These are phyloP conservation scores for Neosalanx taihuensis DNA, from an alignment of 2,797 vertebrate genomes.

Conservation along the genomic window DNA sequence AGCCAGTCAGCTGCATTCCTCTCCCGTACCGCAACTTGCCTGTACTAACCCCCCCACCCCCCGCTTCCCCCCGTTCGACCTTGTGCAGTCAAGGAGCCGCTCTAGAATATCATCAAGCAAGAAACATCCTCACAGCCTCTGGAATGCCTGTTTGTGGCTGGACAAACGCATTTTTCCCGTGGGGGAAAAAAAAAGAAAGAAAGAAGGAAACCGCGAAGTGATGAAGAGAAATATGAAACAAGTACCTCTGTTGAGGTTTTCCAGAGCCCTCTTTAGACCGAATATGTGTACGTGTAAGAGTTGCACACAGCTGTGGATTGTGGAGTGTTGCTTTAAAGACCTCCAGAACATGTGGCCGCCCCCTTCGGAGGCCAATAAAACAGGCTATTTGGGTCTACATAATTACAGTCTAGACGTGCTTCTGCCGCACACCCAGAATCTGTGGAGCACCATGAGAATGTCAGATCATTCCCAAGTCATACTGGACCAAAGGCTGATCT, in stretches of 20 bases:
- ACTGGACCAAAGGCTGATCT: slow-evolving; percentile 29
- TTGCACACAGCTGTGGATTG: slow-evolving; percentile 50
- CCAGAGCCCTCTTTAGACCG: slow-evolving; percentile 40
- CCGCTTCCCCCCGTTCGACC: slow-evolving; percentile 41
- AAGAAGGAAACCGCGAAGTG: neutral
- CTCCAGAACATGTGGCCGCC: slow-evolving; percentile 61
- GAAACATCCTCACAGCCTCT: slow-evolving; percentile 49
- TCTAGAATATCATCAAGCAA: slow-evolving; percentile 57
- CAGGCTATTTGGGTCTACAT: slow-evolving; percentile 59
- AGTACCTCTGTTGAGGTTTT: slow-evolving; percentile 10
- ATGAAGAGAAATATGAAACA: too few relatives aligned
- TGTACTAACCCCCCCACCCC: slow-evolving; percentile 15
- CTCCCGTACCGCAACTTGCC: slow-evolving; percentile 44
- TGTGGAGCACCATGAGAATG: slow-evolving; percentile 47
- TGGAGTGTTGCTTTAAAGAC: slow-evolving; percentile 52
- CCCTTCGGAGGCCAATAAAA: slow-evolving; percentile 57
- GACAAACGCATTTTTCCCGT: slow-evolving; percentile 54
- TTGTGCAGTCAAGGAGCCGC: slow-evolving; percentile 31
- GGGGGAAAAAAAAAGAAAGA: slow-evolving; percentile 31
- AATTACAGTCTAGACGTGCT: slow-evolving; percentile 68
- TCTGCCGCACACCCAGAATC: slow-evolving; percentile 52
- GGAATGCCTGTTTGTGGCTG: slow-evolving; percentile 65
- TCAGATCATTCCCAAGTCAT: slow-evolving; percentile 39
- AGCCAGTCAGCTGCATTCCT: slow-evolving; percentile 47
- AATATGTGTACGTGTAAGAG: slow-evolving; percentile 30